A percentile compares a stretch with the other conserved stretches of the same genome.
phyloP scores from a whole-genome alignment of 2,888 invertebrate genomes.

The Tanaodytes sp. region DNA sequence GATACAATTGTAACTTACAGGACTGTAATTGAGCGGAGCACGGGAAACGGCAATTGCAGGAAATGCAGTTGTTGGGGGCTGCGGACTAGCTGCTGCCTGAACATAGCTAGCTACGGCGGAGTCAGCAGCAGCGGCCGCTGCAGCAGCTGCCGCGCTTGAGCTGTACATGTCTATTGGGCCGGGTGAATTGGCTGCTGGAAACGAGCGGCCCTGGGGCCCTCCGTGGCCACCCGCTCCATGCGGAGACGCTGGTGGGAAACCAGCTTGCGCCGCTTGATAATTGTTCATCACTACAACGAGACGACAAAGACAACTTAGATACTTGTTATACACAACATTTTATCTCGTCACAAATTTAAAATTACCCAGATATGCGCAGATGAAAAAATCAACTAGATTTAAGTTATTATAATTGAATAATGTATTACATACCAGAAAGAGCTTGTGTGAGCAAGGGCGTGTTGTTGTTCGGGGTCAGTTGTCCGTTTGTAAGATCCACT shows the following conservation, averaged over 20 bases:
- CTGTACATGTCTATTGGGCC: conserved; percentile 95
- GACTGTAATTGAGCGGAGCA: conserved; percentile 93
- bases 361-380: too few relatives aligned
- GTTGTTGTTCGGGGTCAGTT: conserved; percentile 96
- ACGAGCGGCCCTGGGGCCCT: conserved; percentile 80
- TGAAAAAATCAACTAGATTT: too few relatives aligned
- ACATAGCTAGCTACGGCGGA: conserved; percentile 89
- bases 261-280: conserved; percentile 88
- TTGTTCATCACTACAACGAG: conserved; percentile 98
- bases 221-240: conserved; percentile 78
- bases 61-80: conserved; percentile 89
- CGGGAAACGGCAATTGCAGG: conserved; percentile 94
- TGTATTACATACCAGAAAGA: conserved; percentile 94
- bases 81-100: conserved; percentile 95
- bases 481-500: conserved; percentile 97
- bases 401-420: too few relatives aligned
- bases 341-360: too few relatives aligned
- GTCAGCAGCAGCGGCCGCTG: conserved; percentile 77
- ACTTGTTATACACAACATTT: too few relatives aligned
- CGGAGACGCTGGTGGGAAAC: conserved; percentile 87
- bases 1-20: too few relatives aligned
- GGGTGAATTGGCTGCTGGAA: conserved; percentile 94
- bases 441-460: conserved; percentile 96
- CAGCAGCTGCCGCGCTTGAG: conserved; percentile 82
- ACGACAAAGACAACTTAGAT: too few relatives aligned